Evolutionary conservation across 2,113 vertebrate species (phyloP), one percentile per base, ranked within the genome.

Genomic region (Notothenia coriiceps): DNA sequence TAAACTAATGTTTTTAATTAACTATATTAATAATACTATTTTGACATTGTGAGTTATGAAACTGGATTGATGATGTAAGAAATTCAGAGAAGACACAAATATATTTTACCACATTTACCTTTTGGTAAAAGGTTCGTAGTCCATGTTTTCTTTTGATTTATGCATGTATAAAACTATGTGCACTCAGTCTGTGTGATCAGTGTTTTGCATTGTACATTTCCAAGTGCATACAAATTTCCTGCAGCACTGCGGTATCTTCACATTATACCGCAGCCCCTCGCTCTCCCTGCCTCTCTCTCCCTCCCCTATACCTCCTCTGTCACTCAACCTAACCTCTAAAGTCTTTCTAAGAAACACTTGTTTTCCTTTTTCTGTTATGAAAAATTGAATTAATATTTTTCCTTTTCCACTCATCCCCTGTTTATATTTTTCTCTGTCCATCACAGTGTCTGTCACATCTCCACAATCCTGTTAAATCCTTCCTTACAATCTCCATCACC

Each of bases 221-320:
- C 64, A 49, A 86, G 86, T 87, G 87, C 86, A 84, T 86, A 83
- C 84, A 80, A 57, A 88, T 89, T 82, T 82, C 84, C 89, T 60
- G 90, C 91, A 92, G 90, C 83, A 87, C 85, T 94, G 91, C 93
- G 90, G 93, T 50, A 89, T 81, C 69, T 84, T 84, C 8, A 25
- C 73, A 20, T 88, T 76, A 47, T 79, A 86, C 87, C 66, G 90
- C 91, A 90, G 91, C 77, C 64, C 84, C 89, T 81, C 56, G 5
- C 83, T 69, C 84, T 12, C 74, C 74, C 72, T 79, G 44, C 73
- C 82, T 80, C 77, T 0, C 81, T 73, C 80, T 72, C 83, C 43
- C 85, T 79, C 60, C 20, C 74, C 67, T 69, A 46, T 52, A 66
- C 72, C 74, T 86, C 63, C 60, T 65, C 82, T 81, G 79, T 56